Evolutionary conservation across 2,888 invertebrate genomes (phyloP).

Genomic region (Sarcophaga subvicina): DNA sequence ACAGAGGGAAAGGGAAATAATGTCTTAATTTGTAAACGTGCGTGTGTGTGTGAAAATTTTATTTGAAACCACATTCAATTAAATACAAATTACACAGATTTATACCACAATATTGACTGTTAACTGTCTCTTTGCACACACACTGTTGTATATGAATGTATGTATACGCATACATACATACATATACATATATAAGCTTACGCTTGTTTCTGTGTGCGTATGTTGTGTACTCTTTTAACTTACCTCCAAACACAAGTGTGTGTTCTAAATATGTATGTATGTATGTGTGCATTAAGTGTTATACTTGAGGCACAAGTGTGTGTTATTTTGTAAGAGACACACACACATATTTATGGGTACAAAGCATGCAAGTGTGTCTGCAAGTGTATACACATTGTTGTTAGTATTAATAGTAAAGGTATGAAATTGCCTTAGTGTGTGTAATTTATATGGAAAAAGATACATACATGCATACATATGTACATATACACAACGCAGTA

Average conservation of each 20-base stretch:
- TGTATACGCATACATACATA: neutral
- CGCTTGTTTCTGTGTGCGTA: neutral
- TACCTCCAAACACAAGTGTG: neutral
- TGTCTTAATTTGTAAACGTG: neutral
- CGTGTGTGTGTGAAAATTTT: constrained; percentile 18
- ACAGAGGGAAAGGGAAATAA: neutral
- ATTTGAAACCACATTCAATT: constrained; percentile 55
- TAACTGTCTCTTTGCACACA: constrained; percentile 7
- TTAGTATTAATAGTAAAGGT: too few relatives aligned
- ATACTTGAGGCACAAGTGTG: constrained; percentile 6
- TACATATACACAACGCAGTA: too few relatives aligned
- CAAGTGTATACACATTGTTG: neutral
- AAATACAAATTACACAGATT: constrained; percentile 62
- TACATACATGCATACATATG: too few relatives aligned
- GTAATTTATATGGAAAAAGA: neutral
- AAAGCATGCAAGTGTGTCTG: neutral
- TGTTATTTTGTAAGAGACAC: constrained; percentile 6
- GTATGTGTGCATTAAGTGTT: neutral
- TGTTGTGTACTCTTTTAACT: neutral
- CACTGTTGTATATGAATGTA: neutral
- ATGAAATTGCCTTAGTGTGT: neutral
- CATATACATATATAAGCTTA: too few relatives aligned
- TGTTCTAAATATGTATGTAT: constrained; percentile 2
- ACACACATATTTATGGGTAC: neutral
- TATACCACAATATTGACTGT: constrained; percentile 47